Evolutionary conservation across 2,113 vertebrate genomes (phyloP).

Genomic region (Heliornis fulica): DNA sequence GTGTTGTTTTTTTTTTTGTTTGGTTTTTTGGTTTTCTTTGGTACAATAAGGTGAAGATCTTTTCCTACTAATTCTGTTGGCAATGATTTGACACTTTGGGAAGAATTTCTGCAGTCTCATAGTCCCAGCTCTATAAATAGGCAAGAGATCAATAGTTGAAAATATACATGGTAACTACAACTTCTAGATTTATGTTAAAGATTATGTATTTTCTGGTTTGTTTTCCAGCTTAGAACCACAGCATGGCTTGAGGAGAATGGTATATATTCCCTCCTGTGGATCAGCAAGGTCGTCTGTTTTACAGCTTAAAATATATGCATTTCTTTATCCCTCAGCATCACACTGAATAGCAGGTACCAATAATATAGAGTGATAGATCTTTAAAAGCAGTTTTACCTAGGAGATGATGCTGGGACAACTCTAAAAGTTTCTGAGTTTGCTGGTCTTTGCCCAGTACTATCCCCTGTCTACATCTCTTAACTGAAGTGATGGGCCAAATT

Average conservation of each 20-base stretch:
- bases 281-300: neutral
- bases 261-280: neutral
- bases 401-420: neutral
- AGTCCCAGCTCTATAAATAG: neutral
- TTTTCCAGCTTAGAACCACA: neutral
- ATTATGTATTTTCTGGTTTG: neutral
- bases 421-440: neutral
- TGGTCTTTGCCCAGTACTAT: neutral
- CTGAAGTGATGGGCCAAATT: neutral
- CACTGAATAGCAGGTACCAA: neutral
- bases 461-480: neutral
- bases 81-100: neutral
- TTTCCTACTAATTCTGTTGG: neutral
- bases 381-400: neutral
- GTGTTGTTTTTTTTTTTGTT: no score
- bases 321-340: neutral
- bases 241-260: neutral
- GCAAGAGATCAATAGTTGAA: neutral
- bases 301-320: neutral
- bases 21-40: neutral
- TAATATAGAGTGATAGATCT: neutral
- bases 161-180: neutral
- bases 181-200: neutral
- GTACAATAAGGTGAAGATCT: neutral
- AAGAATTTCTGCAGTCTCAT: neutral